Percentiles rank a stretch among this genome's conserved stretches.
These are phyloP conservation scores for Eclectus roratus DNA, from an alignment of 2,113 vertebrate genomes.

Conservation along the genomic window DNA sequence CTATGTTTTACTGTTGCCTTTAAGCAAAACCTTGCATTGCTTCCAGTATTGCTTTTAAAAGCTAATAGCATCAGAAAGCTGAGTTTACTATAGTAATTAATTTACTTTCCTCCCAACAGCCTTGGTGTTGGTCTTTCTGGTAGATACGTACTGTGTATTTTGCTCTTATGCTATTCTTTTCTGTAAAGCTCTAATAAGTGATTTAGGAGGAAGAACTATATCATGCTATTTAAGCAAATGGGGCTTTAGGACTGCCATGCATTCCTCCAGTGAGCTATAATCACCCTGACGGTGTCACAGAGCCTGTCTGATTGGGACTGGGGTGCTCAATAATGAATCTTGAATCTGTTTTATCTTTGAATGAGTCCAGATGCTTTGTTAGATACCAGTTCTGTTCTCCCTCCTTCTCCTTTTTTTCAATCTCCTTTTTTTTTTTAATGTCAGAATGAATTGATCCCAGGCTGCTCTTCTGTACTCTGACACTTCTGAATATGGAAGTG, in stretches of 20 bases:
- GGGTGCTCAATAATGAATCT: constrained; percentile 29
- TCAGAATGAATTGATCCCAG: constrained; percentile 69
- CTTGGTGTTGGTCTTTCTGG: not conserved
- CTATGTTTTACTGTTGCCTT: not conserved
- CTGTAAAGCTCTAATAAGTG: not conserved
- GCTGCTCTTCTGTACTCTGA: constrained; percentile 55
- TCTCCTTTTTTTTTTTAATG: not conserved
- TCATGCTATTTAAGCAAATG: constrained; percentile 52
- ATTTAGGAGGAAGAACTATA: constrained; percentile 21
- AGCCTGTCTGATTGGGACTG: constrained; percentile 4
- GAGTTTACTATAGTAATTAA: not conserved
- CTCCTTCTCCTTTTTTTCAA: not conserved
- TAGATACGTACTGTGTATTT: not conserved
- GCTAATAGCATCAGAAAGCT: not conserved
- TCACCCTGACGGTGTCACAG: not conserved
- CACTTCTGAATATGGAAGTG: constrained; percentile 71
- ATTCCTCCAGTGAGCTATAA: constrained; percentile 4
- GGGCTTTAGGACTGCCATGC: not conserved
- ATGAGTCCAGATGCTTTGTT: constrained; percentile 57
- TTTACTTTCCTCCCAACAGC: not conserved
- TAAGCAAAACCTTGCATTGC: not conserved
- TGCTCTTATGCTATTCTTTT: not conserved
- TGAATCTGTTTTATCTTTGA: constrained; percentile 59
- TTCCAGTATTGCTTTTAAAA: not conserved
- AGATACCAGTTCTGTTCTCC: constrained; percentile 42